Percentiles rank a stretch among this genome's conserved stretches.
Evolutionary conservation across 2,113 vertebrate genomes (phyloP).

Genomic region (Tringa solitaria): DNA sequence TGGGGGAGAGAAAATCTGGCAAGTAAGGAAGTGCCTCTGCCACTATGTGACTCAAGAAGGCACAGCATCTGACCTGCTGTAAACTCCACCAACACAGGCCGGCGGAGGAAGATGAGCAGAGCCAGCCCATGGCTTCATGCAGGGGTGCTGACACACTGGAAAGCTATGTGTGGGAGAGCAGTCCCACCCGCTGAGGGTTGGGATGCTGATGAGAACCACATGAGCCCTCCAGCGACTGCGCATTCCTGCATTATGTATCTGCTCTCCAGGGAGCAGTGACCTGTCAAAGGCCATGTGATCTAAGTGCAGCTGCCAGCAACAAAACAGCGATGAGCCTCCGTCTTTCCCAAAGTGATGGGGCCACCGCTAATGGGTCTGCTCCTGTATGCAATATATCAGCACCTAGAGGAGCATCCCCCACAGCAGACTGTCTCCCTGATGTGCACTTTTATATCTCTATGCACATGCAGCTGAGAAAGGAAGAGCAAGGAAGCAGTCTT

Average conservation of each 20-base stretch:
- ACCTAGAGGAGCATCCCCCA: background rate
- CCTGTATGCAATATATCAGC: background rate
- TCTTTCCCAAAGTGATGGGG: background rate
- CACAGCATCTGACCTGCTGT: slow-evolving; percentile 1
- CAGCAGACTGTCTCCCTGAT: background rate
- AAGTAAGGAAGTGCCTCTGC: slow-evolving; percentile 29
- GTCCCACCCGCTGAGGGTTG: slow-evolving; percentile 53
- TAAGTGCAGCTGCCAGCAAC: slow-evolving; percentile 40
- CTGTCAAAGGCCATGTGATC: slow-evolving; percentile 58
- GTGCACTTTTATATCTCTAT: background rate
- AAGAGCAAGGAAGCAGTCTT: background rate
- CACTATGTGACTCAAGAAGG: slow-evolving; percentile 24
- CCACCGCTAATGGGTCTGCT: background rate
- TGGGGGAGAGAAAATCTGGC: background rate
- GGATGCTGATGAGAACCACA: slow-evolving; percentile 72
- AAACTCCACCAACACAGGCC: background rate
- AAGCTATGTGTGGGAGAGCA: slow-evolving; percentile 64
- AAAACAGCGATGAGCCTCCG: background rate
- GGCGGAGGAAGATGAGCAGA: background rate
- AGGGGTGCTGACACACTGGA: slow-evolving; percentile 57
- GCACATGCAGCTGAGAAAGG: background rate
- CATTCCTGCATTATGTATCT: slow-evolving; percentile 58
- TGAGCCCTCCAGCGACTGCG: slow-evolving; percentile 45
- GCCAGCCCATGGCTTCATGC: background rate
- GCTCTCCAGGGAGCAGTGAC: slow-evolving; percentile 14